phyloP scores from a whole-genome alignment of 1,140 invertebrate species.

The Listronotus oregonensis region DNA sequence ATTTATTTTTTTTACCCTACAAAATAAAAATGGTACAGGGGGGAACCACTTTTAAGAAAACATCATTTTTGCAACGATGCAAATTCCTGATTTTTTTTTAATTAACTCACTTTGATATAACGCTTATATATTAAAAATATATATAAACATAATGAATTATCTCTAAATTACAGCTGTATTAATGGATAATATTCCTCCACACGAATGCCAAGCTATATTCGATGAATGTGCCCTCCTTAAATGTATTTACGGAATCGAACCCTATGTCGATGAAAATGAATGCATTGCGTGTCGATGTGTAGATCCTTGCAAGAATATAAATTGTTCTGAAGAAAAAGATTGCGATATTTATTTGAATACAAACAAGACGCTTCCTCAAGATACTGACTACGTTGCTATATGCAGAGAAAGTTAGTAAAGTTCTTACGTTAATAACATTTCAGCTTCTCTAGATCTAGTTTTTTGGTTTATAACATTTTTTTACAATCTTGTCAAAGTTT shows the following conservation, averaged over 20 bases:
- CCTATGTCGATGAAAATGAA: conserved; percentile 17
- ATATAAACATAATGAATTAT: background rate
- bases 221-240: conserved; percentile 15
- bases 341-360: background rate
- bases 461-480: no score
- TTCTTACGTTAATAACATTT: background rate
- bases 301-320: conserved; percentile 2
- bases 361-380: background rate
- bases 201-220: conserved; percentile 24
- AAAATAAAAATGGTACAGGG: no score
- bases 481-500: no score
- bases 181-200: conserved; percentile 1
- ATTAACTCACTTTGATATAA: no score
- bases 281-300: conserved; percentile 21
- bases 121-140: no score
- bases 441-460: background rate
- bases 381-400: background rate
- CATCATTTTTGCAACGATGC: no score
- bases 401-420: conserved; percentile 6
- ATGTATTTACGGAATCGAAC: conserved; percentile 10
- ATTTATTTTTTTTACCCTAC: no score
- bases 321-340: background rate
- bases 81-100: no score
- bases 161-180: conserved; percentile 8
- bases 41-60: no score